Conservation (phyloP, 1,140 invertebrate species). For the Caenorhabditis elegans region WBcel235 BX284606.5:17269001-17269500, state of each 20-base stretch:
- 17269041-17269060: constrained; percentile 63
- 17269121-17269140: constrained; percentile 69
- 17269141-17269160: constrained; percentile 69
- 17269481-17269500: constrained; percentile 55
- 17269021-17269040: constrained; percentile 58
- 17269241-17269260: constrained; percentile 70
- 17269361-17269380: background rate
- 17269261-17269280: constrained; percentile 69
- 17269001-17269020: background rate
- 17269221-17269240: constrained; percentile 70
- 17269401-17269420: constrained; percentile 51
- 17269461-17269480: constrained; percentile 64
- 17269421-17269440: constrained; percentile 60
- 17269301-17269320: constrained; percentile 5
- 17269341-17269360: background rate
- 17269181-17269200: constrained; percentile 63
- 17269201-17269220: constrained; percentile 69
- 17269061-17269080: constrained; percentile 70
- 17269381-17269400: constrained; percentile 27
- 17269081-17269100: constrained; percentile 68
- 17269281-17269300: constrained; percentile 65
- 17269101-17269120: constrained; percentile 69
- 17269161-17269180: constrained; percentile 68
- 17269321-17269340: constrained; percentile 9
- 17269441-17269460: constrained; percentile 56